These are phyloP conservation scores for Penaeus vannamei DNA, from an alignment of 1,140 invertebrate species.

Conservation along the genomic window DNA sequence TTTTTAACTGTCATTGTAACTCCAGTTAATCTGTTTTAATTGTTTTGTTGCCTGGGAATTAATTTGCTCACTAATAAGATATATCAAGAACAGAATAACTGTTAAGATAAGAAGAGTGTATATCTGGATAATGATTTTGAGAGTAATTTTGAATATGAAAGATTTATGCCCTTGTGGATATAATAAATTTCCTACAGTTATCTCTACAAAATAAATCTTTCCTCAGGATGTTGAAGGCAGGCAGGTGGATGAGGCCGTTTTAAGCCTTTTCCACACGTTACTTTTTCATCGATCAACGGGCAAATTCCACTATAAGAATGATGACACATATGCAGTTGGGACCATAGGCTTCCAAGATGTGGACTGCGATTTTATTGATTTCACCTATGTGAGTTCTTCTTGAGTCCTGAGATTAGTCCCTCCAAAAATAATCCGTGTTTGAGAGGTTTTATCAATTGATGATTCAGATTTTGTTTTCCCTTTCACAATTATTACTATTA, in stretches of 20 bases:
- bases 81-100: too few species aligned
- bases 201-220: slow-evolving; percentile 51
- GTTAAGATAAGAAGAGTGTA: too few species aligned
- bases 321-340: slow-evolving; percentile 94
- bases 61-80: too few species aligned
- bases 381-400: slow-evolving; percentile 85
- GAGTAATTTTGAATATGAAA: too few species aligned
- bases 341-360: slow-evolving; percentile 96
- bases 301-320: slow-evolving; percentile 95
- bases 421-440: too few species aligned
- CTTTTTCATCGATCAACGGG: slow-evolving; percentile 94
- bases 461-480: slow-evolving; percentile 37
- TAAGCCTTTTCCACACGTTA: slow-evolving; percentile 95
- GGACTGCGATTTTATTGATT: slow-evolving; percentile 97
- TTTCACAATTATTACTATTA: background rate
- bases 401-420: background rate
- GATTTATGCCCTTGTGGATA: too few species aligned
- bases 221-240: slow-evolving; percentile 86
- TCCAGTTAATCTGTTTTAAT: too few species aligned
- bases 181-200: too few species aligned
- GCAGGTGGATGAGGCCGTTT: slow-evolving; percentile 94
- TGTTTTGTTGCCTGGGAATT: too few species aligned
- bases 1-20: too few species aligned
- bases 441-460: background rate
- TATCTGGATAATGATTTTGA: too few species aligned